phyloP scores from a whole-genome alignment of 2,797 vertebrate genomes.

The Argya squamiceps region DNA sequence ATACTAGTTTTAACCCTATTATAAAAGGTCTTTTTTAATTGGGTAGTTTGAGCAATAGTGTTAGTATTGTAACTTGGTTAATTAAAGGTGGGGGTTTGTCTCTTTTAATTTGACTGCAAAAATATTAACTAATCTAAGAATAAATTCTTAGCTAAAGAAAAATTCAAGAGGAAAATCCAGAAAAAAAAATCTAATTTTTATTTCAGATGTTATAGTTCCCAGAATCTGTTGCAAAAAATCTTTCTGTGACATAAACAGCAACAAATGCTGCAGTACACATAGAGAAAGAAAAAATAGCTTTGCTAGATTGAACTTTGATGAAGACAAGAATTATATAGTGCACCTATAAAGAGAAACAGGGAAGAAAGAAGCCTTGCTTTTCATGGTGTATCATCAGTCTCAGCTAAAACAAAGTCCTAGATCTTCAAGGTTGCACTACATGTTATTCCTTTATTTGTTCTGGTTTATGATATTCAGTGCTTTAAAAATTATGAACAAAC shows the following conservation, averaged over 20 bases:
- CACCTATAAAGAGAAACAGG: background rate
- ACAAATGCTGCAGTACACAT: background rate
- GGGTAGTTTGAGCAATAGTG: background rate
- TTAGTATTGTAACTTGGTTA: background rate
- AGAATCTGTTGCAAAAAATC: background rate
- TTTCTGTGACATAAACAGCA: background rate
- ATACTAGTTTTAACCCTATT: background rate
- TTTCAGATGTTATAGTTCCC: background rate
- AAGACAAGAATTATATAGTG: background rate
- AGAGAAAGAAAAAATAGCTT: background rate
- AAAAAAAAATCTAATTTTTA: background rate
- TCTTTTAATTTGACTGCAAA: background rate
- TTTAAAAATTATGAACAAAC: background rate
- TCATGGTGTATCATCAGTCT: background rate
- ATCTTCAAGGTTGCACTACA: background rate
- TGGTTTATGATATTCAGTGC: background rate
- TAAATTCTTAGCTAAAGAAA: background rate
- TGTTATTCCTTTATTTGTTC: background rate
- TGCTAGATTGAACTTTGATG: background rate
- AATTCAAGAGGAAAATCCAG: background rate
- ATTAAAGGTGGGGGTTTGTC: background rate
- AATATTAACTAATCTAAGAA: background rate
- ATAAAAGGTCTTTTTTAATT: background rate
- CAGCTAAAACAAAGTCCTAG: background rate
- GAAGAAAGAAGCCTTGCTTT: background rate